Evolutionary conservation across 35 echinoderm and acorn worm species (phyloP).

Genomic region (Ophiothrix spiculata): DNA sequence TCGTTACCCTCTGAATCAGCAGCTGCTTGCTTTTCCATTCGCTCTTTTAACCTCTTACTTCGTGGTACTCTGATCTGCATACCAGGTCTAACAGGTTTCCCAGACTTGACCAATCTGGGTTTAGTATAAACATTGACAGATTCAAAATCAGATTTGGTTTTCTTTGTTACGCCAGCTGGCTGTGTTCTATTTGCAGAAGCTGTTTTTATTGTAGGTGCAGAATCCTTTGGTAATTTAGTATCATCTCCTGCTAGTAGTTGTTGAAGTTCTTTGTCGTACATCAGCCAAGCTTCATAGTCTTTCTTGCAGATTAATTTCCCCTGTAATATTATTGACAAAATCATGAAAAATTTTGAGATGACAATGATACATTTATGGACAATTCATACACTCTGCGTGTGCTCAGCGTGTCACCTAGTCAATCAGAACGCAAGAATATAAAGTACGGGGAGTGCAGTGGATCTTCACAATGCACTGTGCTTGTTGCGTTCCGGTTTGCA

Average conservation of each 20-base stretch:
- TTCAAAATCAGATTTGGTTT: not conserved
- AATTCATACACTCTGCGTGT: no score
- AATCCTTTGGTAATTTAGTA: not conserved
- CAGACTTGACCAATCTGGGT: no score
- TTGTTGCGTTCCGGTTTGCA: no score
- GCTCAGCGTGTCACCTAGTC: no score
- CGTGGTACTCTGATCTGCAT: not conserved
- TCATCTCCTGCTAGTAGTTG: not conserved
- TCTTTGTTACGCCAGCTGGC: not conserved
- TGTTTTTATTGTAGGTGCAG: not conserved
- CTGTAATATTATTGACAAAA: no score
- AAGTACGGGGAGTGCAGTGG: no score
- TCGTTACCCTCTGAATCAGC: not conserved
- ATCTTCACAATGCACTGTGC: no score
- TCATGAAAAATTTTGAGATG: no score
- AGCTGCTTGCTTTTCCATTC: not conserved
- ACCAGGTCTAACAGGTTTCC: not conserved
- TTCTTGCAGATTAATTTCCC: not conserved
- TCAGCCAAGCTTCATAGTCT: not conserved
- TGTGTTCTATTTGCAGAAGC: not conserved
- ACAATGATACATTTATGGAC: no score
- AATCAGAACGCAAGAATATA: no score
- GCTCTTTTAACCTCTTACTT: not conserved
- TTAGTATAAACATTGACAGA: no score
- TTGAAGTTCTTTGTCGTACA: not conserved